Evolutionary conservation across 2,888 invertebrate species (phyloP), one percentile per base, ranked within the genome.

Genomic region (Tubulanus polymorphus): DNA sequence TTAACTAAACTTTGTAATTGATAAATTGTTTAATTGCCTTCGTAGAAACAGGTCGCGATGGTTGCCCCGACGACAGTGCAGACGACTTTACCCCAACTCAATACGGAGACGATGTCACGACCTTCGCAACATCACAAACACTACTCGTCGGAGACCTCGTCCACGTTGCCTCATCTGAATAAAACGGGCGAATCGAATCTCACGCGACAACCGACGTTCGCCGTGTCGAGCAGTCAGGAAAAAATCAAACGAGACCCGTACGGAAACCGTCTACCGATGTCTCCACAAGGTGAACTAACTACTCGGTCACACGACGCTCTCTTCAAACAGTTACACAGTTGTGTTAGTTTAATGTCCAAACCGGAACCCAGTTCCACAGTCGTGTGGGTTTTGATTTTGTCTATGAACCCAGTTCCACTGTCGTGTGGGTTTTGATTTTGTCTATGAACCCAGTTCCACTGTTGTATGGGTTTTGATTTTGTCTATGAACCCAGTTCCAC

Each of bases 341-440:
- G 35, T 32, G 35, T 32, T n/a, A 32, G n/a, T 10, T 32, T 32
- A n/a, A 10, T 32, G 10, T 32, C 35, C n/a, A 12, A n/a, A 32
- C n/a, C 10, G 10, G 35, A 32, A 32, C 10, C 35, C 10, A 12
- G 35, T 41, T 41, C 41, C 23, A 23, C 23, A 41, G 6, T 32
- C 35, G n/a, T 68, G 70, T 69, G 70, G 61, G 68, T 67, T n/a
- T 58, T 92, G 52, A 89, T 89, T 76, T 84, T 89, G 70, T 93
- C 90, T 80, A 87, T 90, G 59, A 88, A 88, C 64, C 85, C 88
- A 68, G 83, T 95, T 70, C 89, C 93, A 51, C 90, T 91, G 70
- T 92, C n/a, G n/a, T n/a, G n/a, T n/a, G n/a, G n/a, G n/a, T n/a
- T n/a, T n/a, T n/a, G n/a, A n/a, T n/a, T n/a, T n/a, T n/a, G n/a